These are phyloP conservation scores for Diuraphis noxia DNA, from an alignment of 1,140 invertebrate genomes.

Conservation along the genomic window DNA sequence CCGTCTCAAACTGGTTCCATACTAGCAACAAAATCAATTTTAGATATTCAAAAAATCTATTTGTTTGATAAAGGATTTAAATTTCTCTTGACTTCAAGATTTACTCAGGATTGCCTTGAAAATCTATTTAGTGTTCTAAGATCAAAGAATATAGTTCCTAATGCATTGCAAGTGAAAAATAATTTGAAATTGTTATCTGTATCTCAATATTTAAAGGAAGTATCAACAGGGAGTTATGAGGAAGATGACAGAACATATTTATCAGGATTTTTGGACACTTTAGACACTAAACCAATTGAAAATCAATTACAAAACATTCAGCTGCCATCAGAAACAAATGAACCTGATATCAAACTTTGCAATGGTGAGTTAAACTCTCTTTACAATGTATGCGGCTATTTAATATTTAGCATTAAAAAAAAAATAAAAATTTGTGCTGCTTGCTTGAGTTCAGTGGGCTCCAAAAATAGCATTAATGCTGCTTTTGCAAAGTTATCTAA, in stretches of 20 bases:
- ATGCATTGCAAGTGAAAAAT: slow-evolving; percentile 56
- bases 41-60: slow-evolving; percentile 39
- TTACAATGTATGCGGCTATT: slow-evolving; percentile 5
- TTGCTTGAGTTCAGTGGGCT: slow-evolving; percentile 6
- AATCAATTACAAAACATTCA: neutral
- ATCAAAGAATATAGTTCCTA: slow-evolving; percentile 55
- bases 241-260: slow-evolving; percentile 55
- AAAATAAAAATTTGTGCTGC: neutral
- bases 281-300: neutral
- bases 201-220: slow-evolving; percentile 55
- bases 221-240: slow-evolving; percentile 55
- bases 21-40: slow-evolving; percentile 41
- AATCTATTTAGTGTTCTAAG: slow-evolving; percentile 56
- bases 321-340: neutral
- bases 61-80: slow-evolving; percentile 29
- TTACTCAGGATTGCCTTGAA: slow-evolving; percentile 56
- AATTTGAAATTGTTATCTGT: slow-evolving; percentile 56
- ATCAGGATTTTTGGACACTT: slow-evolving; percentile 48
- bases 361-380: slow-evolving; percentile 13
- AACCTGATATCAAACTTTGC: neutral
- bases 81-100: slow-evolving; percentile 54
- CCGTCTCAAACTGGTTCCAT: slow-evolving; percentile 53
- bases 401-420: slow-evolving; percentile 1
- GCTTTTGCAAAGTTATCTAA: slow-evolving; percentile 1
- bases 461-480: neutral